Percentiles rank a stretch among this genome's conserved stretches.
Conservation (phyloP, 2,113 vertebrate genomes). For the Rhipidura dahli region DNA sequence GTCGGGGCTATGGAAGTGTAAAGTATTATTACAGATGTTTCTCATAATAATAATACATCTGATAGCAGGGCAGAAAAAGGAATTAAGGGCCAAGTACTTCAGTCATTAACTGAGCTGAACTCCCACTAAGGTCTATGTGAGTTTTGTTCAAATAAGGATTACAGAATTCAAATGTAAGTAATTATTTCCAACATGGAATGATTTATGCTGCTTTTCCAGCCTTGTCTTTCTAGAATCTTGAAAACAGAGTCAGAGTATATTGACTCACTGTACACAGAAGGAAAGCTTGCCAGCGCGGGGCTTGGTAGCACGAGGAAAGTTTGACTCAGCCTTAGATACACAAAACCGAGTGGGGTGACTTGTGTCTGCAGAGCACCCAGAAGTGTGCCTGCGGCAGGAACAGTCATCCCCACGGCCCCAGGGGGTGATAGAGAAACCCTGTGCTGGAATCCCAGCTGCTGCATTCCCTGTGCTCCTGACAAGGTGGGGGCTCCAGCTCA, state of each 20-base stretch:
- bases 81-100: conserved; percentile 64
- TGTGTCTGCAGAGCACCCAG: neutral
- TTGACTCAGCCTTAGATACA: conserved; percentile 2
- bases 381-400: neutral
- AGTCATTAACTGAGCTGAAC: conserved; percentile 54
- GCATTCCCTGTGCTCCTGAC: neutral
- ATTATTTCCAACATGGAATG: conserved; percentile 57
- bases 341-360: neutral
- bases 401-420: neutral
- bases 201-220: conserved; percentile 59
- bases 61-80: conserved; percentile 60
- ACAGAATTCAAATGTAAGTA: conserved; percentile 55
- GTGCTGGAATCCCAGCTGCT: neutral
- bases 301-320: conserved; percentile 31
- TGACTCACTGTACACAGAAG: conserved; percentile 30
- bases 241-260: conserved; percentile 29
- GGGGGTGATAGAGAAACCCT: neutral
- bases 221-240: conserved; percentile 60
- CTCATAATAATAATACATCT: conserved; percentile 57
- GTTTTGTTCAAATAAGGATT: conserved; percentile 64
- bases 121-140: conserved; percentile 56
- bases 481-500: neutral
- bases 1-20: conserved; percentile 48
- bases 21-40: conserved; percentile 65
- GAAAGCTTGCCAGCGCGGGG: neutral